These are phyloP conservation scores for Prosopocoilus inquinatus DNA, from an alignment of 2,888 invertebrate genomes.

Conservation along the genomic window DNA sequence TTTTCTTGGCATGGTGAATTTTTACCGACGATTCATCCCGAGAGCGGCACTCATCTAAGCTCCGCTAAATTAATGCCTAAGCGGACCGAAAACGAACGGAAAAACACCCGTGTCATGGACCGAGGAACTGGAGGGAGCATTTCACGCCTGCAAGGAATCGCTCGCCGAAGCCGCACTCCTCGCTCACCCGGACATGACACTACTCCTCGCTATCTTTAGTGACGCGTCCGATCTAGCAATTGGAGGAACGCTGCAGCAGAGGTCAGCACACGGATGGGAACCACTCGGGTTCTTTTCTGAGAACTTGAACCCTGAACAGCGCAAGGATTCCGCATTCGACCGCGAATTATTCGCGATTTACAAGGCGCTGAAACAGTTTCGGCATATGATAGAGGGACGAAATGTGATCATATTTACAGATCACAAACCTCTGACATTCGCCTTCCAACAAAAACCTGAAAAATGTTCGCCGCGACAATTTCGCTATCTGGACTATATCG, in stretches of 20 bases:
- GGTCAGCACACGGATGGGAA: neutral
- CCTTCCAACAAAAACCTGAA: conserved; percentile 11
- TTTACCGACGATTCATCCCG: conserved; percentile 20
- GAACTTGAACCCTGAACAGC: conserved; percentile 30
- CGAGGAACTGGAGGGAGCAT: neutral
- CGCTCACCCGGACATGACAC: neutral
- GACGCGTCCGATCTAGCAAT: neutral
- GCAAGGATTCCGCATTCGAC: conserved; percentile 28
- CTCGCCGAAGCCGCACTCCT: neutral
- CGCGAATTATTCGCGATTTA: conserved; percentile 21
- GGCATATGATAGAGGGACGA: conserved; percentile 18
- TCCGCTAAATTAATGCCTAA: conserved; percentile 32
- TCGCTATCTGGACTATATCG: conserved; percentile 22
- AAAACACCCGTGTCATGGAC: neutral
- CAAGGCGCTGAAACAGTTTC: conserved; percentile 18
- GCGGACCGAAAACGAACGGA: conserved; percentile 17
- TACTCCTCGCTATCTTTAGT: neutral
- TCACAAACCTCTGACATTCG: conserved; percentile 18
- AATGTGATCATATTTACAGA: conserved; percentile 20
- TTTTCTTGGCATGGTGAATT: conserved; percentile 34
- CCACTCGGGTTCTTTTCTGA: conserved; percentile 1
- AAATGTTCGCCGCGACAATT: conserved; percentile 18
- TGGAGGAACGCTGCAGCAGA: neutral
- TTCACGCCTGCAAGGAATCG: neutral
- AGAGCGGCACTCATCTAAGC: conserved; percentile 39